phyloP scores from a whole-genome alignment of 1,140 invertebrate genomes.

The Achatina immaculata region DNA sequence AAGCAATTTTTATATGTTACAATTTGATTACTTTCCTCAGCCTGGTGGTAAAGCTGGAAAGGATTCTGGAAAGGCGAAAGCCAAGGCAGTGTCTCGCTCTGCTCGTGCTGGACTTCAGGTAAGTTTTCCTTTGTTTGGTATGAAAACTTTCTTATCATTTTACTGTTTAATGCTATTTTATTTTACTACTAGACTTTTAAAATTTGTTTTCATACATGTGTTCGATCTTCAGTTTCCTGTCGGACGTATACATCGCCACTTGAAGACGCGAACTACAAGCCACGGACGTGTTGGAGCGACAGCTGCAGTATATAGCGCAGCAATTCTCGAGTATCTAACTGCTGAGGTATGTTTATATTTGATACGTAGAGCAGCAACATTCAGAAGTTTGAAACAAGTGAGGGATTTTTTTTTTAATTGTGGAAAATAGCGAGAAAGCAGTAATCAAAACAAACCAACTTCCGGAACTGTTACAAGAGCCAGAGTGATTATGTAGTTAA shows the following conservation, averaged over 20 bases:
- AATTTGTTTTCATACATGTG: conserved; percentile 41
- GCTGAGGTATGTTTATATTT: conserved; percentile 84
- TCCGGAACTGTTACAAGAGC: background rate
- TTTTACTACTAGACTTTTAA: no score
- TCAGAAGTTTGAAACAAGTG: no score
- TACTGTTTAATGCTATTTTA: no score
- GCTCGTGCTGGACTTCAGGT: conserved; percentile 95
- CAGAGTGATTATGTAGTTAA: no score
- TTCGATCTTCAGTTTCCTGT: conserved; percentile 86
- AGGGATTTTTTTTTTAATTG: no score
- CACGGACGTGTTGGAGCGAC: conserved; percentile 99
- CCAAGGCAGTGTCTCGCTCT: conserved; percentile 97
- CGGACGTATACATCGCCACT: conserved; percentile 97
- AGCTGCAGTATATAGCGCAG: conserved; percentile 98
- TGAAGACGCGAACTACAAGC: conserved; percentile 98
- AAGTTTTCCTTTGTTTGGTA: background rate
- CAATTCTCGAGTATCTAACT: conserved; percentile 98
- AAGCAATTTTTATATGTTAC: conserved; percentile 27
- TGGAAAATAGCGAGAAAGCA: no score
- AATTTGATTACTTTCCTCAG: conserved; percentile 69
- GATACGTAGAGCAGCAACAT: no score
- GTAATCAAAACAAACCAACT: background rate
- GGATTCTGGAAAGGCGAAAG: conserved; percentile 99
- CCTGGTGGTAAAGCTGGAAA: conserved; percentile 99
- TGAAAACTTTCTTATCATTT: no score